phyloP scores from a whole-genome alignment of 2,113 vertebrate genomes.

The Dipodomys stephensi region DNA sequence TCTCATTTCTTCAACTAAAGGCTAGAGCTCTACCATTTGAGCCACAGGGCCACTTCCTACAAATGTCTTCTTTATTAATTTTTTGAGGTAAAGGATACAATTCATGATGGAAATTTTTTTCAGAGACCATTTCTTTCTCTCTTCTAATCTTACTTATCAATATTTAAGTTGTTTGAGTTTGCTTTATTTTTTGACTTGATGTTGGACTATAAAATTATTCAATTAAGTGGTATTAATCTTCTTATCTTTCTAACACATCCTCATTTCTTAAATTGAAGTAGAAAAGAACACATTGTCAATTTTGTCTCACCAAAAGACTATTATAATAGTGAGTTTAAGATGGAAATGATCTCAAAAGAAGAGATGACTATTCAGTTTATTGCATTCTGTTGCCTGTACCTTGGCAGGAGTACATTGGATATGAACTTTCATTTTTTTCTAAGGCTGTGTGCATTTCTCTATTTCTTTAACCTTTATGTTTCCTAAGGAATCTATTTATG shows the following conservation, averaged over 20 bases:
- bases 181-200: not conserved
- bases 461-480: constrained; percentile 43
- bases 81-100: no score
- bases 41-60: no score
- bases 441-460: not conserved
- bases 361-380: not conserved
- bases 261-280: constrained; percentile 44
- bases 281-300: not conserved
- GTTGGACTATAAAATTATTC: not conserved
- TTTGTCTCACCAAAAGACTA: not conserved
- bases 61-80: no score
- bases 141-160: not conserved
- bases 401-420: not conserved
- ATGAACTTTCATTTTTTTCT: not conserved
- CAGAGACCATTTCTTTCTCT: not conserved
- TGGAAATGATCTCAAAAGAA: constrained; percentile 25
- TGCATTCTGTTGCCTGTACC: not conserved
- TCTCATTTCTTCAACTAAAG: no score
- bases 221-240: not conserved
- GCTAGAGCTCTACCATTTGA: no score
- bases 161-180: not conserved
- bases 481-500: not conserved
- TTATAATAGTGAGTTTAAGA: constrained; percentile 42
- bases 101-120: no score
- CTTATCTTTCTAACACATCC: not conserved